phyloP scores from a whole-genome alignment of 2,797 vertebrate genomes.

The Dallia pectoralis region DNA sequence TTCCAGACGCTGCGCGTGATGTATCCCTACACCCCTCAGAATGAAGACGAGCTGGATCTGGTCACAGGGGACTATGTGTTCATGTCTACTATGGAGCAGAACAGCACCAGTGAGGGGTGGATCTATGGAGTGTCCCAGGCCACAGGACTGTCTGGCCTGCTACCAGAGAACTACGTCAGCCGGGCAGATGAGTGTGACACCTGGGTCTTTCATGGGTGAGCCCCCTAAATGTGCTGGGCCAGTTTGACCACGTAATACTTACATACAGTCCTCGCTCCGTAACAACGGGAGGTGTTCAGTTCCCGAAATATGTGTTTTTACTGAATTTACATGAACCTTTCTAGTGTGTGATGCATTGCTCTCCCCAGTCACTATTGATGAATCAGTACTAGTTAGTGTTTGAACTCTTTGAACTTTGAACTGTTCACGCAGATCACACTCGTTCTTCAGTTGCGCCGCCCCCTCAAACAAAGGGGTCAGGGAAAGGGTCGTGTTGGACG shows the following conservation, averaged over 20 bases:
- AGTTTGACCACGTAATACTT: not conserved
- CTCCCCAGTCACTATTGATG: not conserved
- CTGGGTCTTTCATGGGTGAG: slow-evolving; percentile 92
- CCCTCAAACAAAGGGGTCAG: slow-evolving; percentile 58
- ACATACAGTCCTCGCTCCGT: not conserved
- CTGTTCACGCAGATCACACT: slow-evolving; percentile 85
- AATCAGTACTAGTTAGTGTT: not conserved
- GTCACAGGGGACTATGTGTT: slow-evolving; percentile 90
- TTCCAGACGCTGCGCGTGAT: slow-evolving; percentile 88
- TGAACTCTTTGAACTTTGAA: not conserved
- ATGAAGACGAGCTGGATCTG: slow-evolving; percentile 93
- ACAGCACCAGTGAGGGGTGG: slow-evolving; percentile 91
- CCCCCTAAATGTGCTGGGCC: not conserved
- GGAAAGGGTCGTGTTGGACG: slow-evolving; percentile 72
- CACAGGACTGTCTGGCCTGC: slow-evolving; percentile 88
- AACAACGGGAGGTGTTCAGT: not conserved
- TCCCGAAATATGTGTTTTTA: not conserved
- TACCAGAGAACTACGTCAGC: slow-evolving; percentile 93
- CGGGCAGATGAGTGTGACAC: slow-evolving; percentile 89
- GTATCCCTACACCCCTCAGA: slow-evolving; percentile 93
- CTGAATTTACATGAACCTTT: not conserved
- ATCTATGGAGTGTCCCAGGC: slow-evolving; percentile 86
- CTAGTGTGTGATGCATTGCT: not conserved
- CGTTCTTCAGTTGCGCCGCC: slow-evolving; percentile 80
- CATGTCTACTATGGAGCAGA: slow-evolving; percentile 89